A percentile compares a stretch with the other conserved stretches of the same genome.
These are phyloP conservation scores for Scaptomyza tumidula DNA, from an alignment of 2,888 invertebrate species.

Conservation along the genomic window DNA sequence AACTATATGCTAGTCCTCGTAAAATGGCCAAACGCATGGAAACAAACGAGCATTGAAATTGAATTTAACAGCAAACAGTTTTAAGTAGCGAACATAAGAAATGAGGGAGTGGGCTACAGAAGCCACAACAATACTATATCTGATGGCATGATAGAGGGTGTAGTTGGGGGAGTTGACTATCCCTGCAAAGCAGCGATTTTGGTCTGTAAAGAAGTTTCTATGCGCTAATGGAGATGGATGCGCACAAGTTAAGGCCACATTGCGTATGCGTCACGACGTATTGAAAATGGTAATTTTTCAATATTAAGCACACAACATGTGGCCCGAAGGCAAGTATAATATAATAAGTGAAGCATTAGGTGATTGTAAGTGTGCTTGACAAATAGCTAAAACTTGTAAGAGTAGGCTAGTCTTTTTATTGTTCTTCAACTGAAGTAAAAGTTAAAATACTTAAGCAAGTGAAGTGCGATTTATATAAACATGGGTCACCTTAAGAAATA, in stretches of 20 bases:
- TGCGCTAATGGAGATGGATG: conserved; percentile 78
- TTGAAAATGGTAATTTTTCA: conserved; percentile 70
- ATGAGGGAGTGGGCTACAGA: background rate
- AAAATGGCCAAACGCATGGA: conserved; percentile 66
- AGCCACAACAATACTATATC: conserved; percentile 28
- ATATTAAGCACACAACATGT: conserved; percentile 64
- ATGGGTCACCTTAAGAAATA: too few species aligned
- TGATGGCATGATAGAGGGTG: background rate
- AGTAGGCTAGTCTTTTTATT: too few species aligned
- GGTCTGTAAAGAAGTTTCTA: conserved; percentile 62
- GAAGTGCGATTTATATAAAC: too few species aligned
- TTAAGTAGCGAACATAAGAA: conserved; percentile 58
- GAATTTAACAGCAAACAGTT: conserved; percentile 80
- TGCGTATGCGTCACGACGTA: conserved; percentile 59
- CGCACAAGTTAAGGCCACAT: conserved; percentile 39
- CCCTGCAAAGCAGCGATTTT: conserved; percentile 24
- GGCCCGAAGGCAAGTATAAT: conserved; percentile 26
- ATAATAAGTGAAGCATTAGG: conserved; percentile 21
- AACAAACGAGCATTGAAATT: conserved; percentile 81
- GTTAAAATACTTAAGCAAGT: too few species aligned
- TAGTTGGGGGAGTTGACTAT: background rate
- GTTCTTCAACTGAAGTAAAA: too few species aligned
- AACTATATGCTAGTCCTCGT: conserved; percentile 23
- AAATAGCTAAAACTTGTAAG: background rate
- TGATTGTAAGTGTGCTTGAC: background rate